Evolutionary conservation across 2,888 invertebrate species (phyloP).

Genomic region (Apodemia duryi): DNA sequence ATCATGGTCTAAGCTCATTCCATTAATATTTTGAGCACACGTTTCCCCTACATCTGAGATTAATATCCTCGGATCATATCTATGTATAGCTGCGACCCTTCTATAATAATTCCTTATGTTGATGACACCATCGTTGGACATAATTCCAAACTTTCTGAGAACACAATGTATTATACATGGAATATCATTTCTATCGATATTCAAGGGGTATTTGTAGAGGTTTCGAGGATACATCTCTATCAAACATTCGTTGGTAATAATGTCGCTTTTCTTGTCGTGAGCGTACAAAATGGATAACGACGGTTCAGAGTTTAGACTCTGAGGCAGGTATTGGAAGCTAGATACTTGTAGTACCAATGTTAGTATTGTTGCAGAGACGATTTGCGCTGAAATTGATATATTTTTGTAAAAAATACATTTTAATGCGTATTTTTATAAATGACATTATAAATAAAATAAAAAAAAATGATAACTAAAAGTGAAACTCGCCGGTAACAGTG

Average conservation of each 20-base stretch:
- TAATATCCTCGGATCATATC: slow-evolving; percentile 66
- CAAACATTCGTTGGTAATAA: slow-evolving; percentile 57
- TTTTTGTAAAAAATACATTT: background rate
- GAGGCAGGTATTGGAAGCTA: slow-evolving; percentile 54
- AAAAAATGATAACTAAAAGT: no score
- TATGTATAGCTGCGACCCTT: slow-evolving; percentile 65
- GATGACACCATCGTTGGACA: slow-evolving; percentile 64
- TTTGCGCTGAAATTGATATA: slow-evolving; percentile 51
- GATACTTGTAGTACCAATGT: slow-evolving; percentile 43
- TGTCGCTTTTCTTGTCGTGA: slow-evolving; percentile 60
- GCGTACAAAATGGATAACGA: slow-evolving; percentile 65
- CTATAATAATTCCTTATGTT: slow-evolving; percentile 67
- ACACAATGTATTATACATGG: slow-evolving; percentile 72
- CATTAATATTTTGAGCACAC: slow-evolving; percentile 65
- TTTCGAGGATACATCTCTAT: slow-evolving; percentile 68
- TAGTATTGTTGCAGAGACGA: slow-evolving; percentile 43
- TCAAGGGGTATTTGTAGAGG: slow-evolving; percentile 62
- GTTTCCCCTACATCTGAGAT: slow-evolving; percentile 71
- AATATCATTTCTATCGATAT: slow-evolving; percentile 63
- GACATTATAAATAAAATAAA: no score
- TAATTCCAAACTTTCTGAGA: slow-evolving; percentile 69
- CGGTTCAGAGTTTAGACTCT: slow-evolving; percentile 58
- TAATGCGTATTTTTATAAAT: no score
- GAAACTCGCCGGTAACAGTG: no score
- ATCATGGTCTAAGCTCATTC: slow-evolving; percentile 68